Percentiles rank a stretch among this genome's conserved stretches.
Conservation (phyloP, 2,888 invertebrate species). For the Caenorhabditis macrosperma region DNA sequence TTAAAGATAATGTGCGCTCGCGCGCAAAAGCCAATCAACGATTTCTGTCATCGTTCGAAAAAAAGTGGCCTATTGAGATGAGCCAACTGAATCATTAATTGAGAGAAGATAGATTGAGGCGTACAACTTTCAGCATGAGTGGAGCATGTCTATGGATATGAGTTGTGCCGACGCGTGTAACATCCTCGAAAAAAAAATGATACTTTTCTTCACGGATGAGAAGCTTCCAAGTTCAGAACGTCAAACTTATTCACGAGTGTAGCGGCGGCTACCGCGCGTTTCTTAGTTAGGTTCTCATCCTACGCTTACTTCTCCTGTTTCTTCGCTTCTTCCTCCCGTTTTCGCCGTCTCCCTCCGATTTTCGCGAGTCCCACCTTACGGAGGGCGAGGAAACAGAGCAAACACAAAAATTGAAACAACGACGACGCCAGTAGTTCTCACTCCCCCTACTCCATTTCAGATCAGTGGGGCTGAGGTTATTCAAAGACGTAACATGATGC, state of each 20-base stretch:
- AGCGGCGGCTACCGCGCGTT: too few species aligned
- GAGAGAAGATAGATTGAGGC: constrained; percentile 41
- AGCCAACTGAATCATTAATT: constrained; percentile 48
- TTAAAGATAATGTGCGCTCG: too few species aligned
- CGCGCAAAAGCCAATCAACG: background rate
- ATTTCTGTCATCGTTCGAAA: constrained; percentile 23
- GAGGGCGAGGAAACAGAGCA: constrained; percentile 26
- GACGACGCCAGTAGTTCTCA: constrained; percentile 29
- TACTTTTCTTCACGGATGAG: constrained; percentile 35
- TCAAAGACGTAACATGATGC: constrained; percentile 58
- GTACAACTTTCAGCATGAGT: constrained; percentile 52
- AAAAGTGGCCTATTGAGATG: constrained; percentile 31
- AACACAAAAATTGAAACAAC: constrained; percentile 43
- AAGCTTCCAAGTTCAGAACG: constrained; percentile 29
- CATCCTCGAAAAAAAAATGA: constrained; percentile 31
- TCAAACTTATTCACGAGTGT: background rate
- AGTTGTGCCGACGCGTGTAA: constrained; percentile 14
- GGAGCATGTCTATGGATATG: constrained; percentile 34
- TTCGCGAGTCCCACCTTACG: constrained; percentile 44
- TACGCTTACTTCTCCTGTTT: background rate
- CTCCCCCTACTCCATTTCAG: constrained; percentile 50
- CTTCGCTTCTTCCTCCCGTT: background rate
- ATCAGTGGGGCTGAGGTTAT: constrained; percentile 37
- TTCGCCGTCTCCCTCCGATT: constrained; percentile 8
- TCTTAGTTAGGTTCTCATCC: background rate